These are phyloP conservation scores for Coregonus clupeaformis DNA, from an alignment of 2,113 vertebrate species.

Conservation along the genomic window DNA sequence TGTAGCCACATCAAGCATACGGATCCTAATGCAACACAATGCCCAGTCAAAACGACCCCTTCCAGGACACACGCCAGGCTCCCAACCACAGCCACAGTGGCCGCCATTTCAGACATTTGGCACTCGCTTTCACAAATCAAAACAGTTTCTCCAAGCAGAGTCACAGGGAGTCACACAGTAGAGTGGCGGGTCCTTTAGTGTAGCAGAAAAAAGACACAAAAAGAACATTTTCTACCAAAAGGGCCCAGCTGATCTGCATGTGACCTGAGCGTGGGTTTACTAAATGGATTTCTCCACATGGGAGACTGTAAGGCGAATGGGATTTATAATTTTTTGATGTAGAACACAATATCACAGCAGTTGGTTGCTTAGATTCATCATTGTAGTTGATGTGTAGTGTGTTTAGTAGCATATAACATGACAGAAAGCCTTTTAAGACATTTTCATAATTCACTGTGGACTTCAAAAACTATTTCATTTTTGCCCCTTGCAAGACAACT, in stretches of 20 bases:
- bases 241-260: conserved; percentile 39
- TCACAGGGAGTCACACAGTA: conserved; percentile 19
- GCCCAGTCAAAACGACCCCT: conserved; percentile 50
- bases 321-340: conserved; percentile 48
- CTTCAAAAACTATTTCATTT: too few relatives aligned
- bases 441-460: too few relatives aligned
- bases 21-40: conserved; percentile 62
- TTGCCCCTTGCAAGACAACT: too few relatives aligned
- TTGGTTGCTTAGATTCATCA: not conserved
- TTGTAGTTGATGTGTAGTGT: too few relatives aligned
- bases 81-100: not conserved
- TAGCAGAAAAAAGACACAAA: too few relatives aligned
- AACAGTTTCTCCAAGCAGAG: conserved; percentile 43
- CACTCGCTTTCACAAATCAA: conserved; percentile 53
- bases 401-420: too few relatives aligned
- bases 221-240: conserved; percentile 17
- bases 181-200: not conserved
- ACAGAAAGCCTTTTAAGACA: too few relatives aligned
- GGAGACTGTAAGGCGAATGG: conserved; percentile 24
- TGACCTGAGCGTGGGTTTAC: conserved; percentile 33
- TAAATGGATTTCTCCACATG: conserved; percentile 56
- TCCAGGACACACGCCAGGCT: conserved; percentile 19
- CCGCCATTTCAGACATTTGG: conserved; percentile 31
- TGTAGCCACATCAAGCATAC: conserved; percentile 36
- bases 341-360: conserved; percentile 43